phyloP scores from a whole-genome alignment of 2,113 vertebrate species.

The Dromiciops gliroides region DNA sequence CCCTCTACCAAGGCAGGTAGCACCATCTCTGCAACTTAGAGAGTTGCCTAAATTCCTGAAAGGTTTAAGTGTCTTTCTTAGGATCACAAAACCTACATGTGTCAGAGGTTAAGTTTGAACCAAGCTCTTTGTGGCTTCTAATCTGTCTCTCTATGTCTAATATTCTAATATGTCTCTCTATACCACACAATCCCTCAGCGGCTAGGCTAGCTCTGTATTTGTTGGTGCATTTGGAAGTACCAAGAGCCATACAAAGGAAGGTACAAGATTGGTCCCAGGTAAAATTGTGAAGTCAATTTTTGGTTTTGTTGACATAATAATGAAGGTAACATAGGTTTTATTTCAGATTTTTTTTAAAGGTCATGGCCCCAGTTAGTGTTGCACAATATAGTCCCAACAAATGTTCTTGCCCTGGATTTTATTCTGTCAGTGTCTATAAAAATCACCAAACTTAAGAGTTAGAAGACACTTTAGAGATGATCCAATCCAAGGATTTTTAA shows the following conservation, averaged over 20 bases:
- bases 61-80: too few species aligned
- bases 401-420: neutral
- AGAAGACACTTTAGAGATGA: neutral
- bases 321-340: neutral
- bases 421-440: neutral
- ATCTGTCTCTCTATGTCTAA: neutral
- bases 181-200: neutral
- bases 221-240: neutral
- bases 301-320: neutral
- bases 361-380: neutral
- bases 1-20: too few species aligned
- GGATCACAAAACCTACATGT: too few species aligned
- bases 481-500: neutral
- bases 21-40: too few species aligned
- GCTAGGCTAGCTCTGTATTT: neutral
- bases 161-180: neutral
- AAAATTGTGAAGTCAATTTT: neutral
- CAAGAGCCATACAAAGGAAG: too few species aligned
- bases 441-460: neutral
- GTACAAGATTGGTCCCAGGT: too few species aligned
- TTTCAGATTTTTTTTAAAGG: neutral
- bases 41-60: too few species aligned
- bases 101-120: too few species aligned
- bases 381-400: neutral
- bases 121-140: neutral